These are phyloP conservation scores for Dolomedes plantarius DNA, from an alignment of 2,888 invertebrate species.

Conservation along the genomic window DNA sequence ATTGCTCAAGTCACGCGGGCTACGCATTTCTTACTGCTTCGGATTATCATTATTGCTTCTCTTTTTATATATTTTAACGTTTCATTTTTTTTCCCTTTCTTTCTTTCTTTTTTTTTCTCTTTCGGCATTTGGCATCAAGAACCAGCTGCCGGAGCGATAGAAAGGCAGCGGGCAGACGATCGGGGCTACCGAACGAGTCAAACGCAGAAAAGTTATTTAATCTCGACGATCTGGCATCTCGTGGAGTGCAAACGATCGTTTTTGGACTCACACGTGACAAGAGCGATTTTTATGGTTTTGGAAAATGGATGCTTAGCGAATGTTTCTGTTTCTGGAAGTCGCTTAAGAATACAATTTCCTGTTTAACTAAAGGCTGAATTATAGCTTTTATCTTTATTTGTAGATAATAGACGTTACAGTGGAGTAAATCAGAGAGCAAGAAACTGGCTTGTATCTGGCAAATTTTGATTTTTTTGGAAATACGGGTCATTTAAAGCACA, in stretches of 20 bases:
- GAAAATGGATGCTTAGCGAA: not conserved
- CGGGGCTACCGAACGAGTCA: not conserved
- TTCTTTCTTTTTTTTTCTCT: constrained; percentile 1
- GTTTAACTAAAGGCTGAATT: not conserved
- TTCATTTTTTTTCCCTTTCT: constrained; percentile 32
- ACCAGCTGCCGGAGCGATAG: constrained; percentile 12
- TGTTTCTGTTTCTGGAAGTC: not conserved
- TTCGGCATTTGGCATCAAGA: not conserved
- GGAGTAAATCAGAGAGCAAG: not conserved
- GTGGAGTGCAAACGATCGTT: constrained; percentile 12
- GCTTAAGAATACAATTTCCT: not conserved
- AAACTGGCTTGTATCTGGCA: not conserved
- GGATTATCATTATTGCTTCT: constrained; percentile 65
- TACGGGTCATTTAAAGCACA: too few relatives aligned
- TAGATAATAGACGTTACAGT: not conserved
- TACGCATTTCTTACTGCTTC: constrained; percentile 66
- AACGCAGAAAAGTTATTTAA: constrained; percentile 14
- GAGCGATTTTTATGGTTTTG: not conserved
- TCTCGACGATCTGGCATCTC: not conserved
- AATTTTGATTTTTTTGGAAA: too few relatives aligned
- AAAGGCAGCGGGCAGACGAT: not conserved
- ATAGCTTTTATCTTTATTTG: not conserved
- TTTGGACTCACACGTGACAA: constrained; percentile 5
- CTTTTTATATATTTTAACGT: constrained; percentile 16
- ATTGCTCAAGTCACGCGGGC: constrained; percentile 69